These are phyloP conservation scores for Regulus satrapa DNA, from an alignment of 2,113 vertebrate species.

Conservation along the genomic window DNA sequence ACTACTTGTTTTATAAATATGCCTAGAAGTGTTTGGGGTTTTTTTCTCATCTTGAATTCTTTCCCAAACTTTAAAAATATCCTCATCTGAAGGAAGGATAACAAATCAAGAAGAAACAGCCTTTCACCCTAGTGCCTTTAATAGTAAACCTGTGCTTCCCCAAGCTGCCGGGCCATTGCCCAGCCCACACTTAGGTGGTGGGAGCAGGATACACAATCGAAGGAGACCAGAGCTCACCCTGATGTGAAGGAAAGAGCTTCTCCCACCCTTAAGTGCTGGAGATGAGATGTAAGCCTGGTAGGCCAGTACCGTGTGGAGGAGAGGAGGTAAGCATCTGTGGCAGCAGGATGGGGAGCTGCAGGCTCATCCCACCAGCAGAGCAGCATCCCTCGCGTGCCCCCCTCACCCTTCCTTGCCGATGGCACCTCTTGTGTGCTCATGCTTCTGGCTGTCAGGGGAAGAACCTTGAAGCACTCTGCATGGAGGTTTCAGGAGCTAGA, in stretches of 20 bases:
- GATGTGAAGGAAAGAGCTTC: background rate
- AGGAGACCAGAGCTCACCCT: background rate
- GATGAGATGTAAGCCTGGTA: background rate
- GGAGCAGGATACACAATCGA: fast-evolving
- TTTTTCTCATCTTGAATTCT: background rate
- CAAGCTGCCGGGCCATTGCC: background rate
- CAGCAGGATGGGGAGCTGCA: background rate
- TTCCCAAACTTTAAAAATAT: conserved; percentile 9
- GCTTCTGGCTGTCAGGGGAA: background rate
- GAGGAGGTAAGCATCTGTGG: background rate
- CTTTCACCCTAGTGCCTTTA: background rate
- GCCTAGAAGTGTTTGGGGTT: background rate
- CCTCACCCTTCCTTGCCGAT: background rate
- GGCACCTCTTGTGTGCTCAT: fast-evolving
- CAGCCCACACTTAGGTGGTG: background rate
- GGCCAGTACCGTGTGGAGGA: fast-evolving
- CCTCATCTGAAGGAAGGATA: background rate
- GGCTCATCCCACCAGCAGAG: background rate
- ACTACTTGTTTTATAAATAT: background rate
- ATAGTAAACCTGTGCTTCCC: background rate
- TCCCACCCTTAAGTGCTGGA: background rate
- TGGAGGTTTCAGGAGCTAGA: background rate
- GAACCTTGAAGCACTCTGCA: background rate
- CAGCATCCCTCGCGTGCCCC: fast-evolving
- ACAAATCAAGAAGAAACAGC: background rate